Evolutionary conservation across 2,113 vertebrate species (phyloP).

Genomic region (Egretta garzetta): DNA sequence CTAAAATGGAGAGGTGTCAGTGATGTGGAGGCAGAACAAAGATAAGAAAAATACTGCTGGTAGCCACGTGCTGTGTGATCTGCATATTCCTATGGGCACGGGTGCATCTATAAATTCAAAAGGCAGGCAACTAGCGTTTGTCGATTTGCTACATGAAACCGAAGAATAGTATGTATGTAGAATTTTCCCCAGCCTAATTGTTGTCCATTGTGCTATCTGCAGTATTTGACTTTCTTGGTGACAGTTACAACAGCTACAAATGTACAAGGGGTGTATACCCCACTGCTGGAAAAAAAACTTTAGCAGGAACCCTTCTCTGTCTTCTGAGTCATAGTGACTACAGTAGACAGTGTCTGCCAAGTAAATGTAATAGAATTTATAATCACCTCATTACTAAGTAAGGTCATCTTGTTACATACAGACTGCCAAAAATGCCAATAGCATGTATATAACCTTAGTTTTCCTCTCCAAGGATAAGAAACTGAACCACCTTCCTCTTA

Average conservation of each 20-base stretch:
- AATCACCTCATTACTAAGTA: neutral
- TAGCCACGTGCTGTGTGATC: neutral
- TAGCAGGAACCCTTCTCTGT: neutral
- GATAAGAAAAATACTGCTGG: neutral
- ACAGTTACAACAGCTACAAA: neutral
- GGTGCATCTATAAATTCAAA: neutral
- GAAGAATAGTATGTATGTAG: neutral
- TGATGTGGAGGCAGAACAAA: neutral
- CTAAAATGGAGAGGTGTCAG: neutral
- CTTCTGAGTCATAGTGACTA: neutral
- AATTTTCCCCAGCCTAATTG: neutral
- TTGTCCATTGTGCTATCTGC: neutral
- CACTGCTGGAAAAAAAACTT: neutral
- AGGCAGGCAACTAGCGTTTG: neutral
- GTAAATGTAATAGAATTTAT: neutral
- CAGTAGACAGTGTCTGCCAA: neutral
- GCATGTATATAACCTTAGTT: neutral
- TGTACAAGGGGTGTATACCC: neutral
- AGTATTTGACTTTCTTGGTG: neutral
- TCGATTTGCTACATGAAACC: neutral
- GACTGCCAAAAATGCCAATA: neutral
- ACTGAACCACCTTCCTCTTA: neutral
- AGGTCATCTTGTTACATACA: neutral
- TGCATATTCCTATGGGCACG: neutral
- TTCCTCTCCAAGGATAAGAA: neutral